Evolutionary conservation across 2,797 vertebrate genomes (phyloP).

Genomic region (Rhabdophis nuchalis): DNA sequence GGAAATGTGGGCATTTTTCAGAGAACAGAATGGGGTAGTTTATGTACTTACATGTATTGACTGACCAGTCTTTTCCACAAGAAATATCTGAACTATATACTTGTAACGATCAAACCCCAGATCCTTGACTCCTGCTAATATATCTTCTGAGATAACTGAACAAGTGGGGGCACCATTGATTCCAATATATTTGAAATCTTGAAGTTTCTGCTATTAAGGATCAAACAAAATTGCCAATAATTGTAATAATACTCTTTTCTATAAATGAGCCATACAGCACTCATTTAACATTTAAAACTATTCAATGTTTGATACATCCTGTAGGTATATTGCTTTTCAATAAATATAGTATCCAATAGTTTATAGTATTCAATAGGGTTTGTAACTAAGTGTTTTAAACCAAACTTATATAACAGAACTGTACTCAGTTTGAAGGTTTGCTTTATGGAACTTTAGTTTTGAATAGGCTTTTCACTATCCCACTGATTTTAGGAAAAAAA

Average conservation of each 20-base stretch:
- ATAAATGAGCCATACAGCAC: neutral
- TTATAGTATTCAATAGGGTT: neutral
- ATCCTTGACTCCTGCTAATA: constrained; percentile 67
- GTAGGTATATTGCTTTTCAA: neutral
- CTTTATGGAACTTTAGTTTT: neutral
- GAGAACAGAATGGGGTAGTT: neutral
- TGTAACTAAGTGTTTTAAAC: neutral
- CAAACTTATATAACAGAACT: neutral
- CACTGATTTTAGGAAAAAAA: neutral
- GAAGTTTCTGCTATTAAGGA: constrained; percentile 66
- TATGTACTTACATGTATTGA: constrained; percentile 68
- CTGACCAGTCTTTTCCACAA: constrained; percentile 71
- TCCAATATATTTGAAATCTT: constrained; percentile 55
- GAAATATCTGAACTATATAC: constrained; percentile 67
- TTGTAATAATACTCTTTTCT: neutral
- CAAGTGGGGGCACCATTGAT: constrained; percentile 55
- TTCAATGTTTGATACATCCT: neutral
- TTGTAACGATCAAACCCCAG: constrained; percentile 69
- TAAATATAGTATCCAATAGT: neutral
- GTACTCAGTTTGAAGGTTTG: neutral
- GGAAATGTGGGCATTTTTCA: neutral
- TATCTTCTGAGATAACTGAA: constrained; percentile 65
- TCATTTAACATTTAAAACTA: constrained; percentile 11
- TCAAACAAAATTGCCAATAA: constrained; percentile 43
- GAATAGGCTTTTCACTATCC: neutral